These are phyloP conservation scores for Leptopilina drosophilae DNA, from an alignment of 2,888 invertebrate species.

Conservation along the genomic window DNA sequence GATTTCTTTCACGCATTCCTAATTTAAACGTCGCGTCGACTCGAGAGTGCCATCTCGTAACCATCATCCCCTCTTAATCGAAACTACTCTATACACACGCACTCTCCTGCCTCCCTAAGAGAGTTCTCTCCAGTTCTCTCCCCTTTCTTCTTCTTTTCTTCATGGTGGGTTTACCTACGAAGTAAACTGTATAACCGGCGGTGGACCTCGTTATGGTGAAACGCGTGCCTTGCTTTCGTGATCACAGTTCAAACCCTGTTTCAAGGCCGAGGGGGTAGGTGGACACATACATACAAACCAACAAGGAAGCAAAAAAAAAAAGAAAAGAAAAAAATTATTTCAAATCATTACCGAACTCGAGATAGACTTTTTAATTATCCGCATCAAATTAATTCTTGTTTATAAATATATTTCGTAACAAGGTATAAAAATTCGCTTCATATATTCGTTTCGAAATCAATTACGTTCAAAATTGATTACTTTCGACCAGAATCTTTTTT, in stretches of 20 bases:
- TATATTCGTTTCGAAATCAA: too few relatives aligned
- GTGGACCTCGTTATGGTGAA: conserved; percentile 74
- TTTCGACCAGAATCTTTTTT: too few relatives aligned
- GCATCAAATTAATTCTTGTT: not conserved
- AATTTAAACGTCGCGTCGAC: conserved; percentile 74
- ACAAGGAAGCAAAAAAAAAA: conserved; percentile 53
- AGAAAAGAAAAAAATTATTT: conserved; percentile 45
- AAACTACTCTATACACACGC: too few relatives aligned
- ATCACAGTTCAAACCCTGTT: conserved; percentile 67
- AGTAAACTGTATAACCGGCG: conserved; percentile 58
- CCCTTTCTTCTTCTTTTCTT: conserved; percentile 51
- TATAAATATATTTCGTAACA: too few relatives aligned
- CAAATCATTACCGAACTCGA: conserved; percentile 43
- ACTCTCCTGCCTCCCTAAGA: conserved; percentile 42
- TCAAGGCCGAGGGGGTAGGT: conserved; percentile 52
- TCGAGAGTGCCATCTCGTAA: conserved; percentile 51
- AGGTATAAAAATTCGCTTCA: too few relatives aligned
- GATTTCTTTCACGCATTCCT: conserved; percentile 74
- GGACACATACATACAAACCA: conserved; percentile 25
- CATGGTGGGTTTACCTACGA: conserved; percentile 50
- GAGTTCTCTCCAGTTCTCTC: conserved; percentile 43
- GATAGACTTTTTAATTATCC: conserved; percentile 14
- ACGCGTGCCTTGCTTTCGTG: conserved; percentile 77
- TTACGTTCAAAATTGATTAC: too few relatives aligned
- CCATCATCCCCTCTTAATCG: conserved; percentile 37